Conservation (phyloP, 37 sponge, comb jelly and placozoan species). For the Aplysina aerophoba region DNA sequence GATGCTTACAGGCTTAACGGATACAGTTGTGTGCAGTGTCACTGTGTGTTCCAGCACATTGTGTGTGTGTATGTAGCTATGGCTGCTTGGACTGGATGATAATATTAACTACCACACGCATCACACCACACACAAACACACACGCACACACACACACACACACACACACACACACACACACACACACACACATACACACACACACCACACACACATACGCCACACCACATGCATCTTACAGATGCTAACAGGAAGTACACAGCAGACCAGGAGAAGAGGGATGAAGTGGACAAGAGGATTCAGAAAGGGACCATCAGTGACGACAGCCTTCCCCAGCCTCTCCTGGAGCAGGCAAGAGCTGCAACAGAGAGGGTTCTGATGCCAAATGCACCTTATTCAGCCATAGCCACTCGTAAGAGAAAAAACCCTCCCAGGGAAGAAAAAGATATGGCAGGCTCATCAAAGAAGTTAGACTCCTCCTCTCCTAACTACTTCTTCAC, state of each 20-base stretch:
- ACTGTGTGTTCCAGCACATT: too few relatives aligned
- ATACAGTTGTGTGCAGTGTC: too few relatives aligned
- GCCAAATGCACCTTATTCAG: constrained; percentile 16
- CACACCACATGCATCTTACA: not conserved
- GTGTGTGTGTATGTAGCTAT: too few relatives aligned
- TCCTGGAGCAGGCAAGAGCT: constrained; percentile 11
- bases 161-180: too few relatives aligned
- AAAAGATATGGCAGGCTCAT: not conserved
- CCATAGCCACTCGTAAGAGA: constrained; percentile 19
- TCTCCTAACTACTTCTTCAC: too few relatives aligned
- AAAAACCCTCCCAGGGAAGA: constrained; percentile 1
- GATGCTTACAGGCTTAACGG: too few relatives aligned
- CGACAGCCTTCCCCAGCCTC: not conserved
- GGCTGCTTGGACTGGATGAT: too few relatives aligned
- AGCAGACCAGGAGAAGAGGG: not conserved
- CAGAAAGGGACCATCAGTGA: constrained; percentile 1
- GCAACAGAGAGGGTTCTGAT: constrained; percentile 13
- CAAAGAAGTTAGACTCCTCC: not conserved
- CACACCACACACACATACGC: too few relatives aligned
- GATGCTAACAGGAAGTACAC: constrained; percentile 1
- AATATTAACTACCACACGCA: too few relatives aligned
- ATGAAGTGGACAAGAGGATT: constrained; percentile 31
- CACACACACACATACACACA: too few relatives aligned
- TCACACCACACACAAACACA: too few relatives aligned
- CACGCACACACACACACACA: too few relatives aligned